Percentiles rank a stretch among this genome's conserved stretches.
Conservation (phyloP, 2,113 vertebrate genomes). For the Gracilinanus agilis region DNA sequence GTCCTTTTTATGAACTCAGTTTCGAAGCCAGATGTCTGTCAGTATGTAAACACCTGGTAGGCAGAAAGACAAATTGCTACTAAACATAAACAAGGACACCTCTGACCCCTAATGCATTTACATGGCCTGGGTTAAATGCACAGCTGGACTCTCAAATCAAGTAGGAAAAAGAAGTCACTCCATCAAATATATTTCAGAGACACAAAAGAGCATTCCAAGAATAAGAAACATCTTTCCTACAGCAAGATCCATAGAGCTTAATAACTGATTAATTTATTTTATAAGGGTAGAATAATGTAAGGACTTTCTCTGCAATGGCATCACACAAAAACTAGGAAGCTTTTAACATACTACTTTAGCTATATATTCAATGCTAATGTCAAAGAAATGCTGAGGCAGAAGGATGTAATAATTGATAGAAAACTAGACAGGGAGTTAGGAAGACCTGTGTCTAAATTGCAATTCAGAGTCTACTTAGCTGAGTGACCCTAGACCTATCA, state of each 20-base stretch:
- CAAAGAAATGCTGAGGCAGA: conserved; percentile 21
- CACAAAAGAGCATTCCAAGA: neutral
- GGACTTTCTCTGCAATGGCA: neutral
- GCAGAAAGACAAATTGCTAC: neutral
- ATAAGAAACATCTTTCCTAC: conserved; percentile 17
- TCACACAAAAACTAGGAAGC: neutral
- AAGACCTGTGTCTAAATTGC: neutral
- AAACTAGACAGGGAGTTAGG: neutral
- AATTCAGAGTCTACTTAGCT: neutral
- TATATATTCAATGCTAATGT: neutral
- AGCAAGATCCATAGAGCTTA: neutral
- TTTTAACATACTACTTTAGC: neutral
- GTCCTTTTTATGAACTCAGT: neutral
- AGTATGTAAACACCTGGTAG: neutral
- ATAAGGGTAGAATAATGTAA: neutral
- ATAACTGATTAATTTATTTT: neutral
- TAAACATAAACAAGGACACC: neutral
- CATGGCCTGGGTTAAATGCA: neutral
- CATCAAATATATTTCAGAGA: conserved; percentile 5
- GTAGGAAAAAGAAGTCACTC: neutral
- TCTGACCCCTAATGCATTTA: neutral
- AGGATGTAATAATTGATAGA: neutral
- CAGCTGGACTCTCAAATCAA: conserved; percentile 36
- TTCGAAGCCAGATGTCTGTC: neutral
- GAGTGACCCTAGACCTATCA: neutral